Evolutionary conservation across 2,113 vertebrate species (phyloP).

Genomic region (Rhegmatorhina hoffmannsi): DNA sequence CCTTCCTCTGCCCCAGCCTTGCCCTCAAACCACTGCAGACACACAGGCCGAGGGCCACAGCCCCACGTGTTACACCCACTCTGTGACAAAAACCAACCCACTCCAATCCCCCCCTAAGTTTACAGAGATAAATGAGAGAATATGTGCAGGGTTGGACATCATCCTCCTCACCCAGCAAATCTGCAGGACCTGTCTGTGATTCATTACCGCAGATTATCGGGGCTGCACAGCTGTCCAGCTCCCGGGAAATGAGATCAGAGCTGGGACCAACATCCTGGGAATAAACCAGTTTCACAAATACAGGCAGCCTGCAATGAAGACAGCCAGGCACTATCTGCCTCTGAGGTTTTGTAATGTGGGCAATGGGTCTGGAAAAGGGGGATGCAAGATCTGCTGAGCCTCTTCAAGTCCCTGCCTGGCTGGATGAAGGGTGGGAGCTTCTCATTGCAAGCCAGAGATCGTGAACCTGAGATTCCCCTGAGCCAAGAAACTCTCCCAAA

Average conservation of each 20-base stretch:
- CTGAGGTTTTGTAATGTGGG: background rate
- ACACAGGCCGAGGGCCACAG: background rate
- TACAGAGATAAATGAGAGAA: background rate
- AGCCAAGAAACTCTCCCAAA: background rate
- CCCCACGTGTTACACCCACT: accelerated
- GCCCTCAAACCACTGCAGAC: accelerated
- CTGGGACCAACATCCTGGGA: background rate
- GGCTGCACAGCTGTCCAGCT: conserved; percentile 57
- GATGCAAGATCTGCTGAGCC: background rate
- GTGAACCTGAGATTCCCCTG: accelerated
- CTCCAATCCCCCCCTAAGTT: background rate
- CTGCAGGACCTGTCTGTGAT: conserved; percentile 46
- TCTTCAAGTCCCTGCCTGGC: background rate
- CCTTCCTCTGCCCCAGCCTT: accelerated
- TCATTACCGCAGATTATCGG: conserved; percentile 47
- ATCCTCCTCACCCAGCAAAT: conserved; percentile 55
- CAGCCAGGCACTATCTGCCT: background rate
- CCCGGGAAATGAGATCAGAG: conserved; percentile 44
- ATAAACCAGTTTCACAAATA: background rate
- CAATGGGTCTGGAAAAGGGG: background rate
- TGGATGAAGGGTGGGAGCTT: background rate
- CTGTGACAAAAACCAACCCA: background rate
- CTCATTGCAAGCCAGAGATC: background rate
- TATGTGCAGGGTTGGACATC: conserved; percentile 14
- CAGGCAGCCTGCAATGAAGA: background rate